A percentile compares a stretch with the other conserved stretches of the same genome.
Evolutionary conservation across 2,797 vertebrate genomes (phyloP).

Genomic region (Octomys mimax): DNA sequence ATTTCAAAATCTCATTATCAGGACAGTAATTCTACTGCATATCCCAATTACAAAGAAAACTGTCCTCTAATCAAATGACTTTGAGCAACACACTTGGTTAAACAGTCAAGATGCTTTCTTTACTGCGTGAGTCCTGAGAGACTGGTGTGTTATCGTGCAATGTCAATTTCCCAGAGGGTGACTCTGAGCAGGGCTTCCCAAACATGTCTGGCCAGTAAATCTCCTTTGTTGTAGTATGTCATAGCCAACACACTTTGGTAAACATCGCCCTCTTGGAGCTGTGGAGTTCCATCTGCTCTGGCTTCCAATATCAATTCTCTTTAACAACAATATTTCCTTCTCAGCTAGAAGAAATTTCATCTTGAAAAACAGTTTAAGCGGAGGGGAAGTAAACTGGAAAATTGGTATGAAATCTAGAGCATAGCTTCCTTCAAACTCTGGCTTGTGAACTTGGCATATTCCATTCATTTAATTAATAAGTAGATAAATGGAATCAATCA

Average conservation of each 20-base stretch:
- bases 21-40: neutral
- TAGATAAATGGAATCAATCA: constrained; percentile 13
- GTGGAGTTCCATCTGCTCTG: neutral
- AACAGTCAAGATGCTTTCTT: neutral
- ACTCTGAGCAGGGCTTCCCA: neutral
- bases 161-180: neutral
- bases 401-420: neutral
- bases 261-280: constrained; percentile 7
- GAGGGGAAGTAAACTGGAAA: neutral
- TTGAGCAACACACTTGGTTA: neutral
- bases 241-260: neutral
- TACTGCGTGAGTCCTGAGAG: neutral
- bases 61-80: neutral
- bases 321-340: constrained; percentile 49
- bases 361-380: constrained; percentile 8
- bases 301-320: constrained; percentile 21
- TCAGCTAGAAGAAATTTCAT: constrained; percentile 22
- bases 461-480: constrained; percentile 55
- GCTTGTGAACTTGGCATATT: neutral
- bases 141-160: neutral
- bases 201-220: neutral
- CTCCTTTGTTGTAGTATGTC: neutral
- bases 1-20: constrained; percentile 29
- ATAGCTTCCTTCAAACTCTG: neutral
- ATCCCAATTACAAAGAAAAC: neutral